These are phyloP conservation scores for Tiliacea aurago DNA, from an alignment of 2,888 invertebrate genomes.

Conservation along the genomic window DNA sequence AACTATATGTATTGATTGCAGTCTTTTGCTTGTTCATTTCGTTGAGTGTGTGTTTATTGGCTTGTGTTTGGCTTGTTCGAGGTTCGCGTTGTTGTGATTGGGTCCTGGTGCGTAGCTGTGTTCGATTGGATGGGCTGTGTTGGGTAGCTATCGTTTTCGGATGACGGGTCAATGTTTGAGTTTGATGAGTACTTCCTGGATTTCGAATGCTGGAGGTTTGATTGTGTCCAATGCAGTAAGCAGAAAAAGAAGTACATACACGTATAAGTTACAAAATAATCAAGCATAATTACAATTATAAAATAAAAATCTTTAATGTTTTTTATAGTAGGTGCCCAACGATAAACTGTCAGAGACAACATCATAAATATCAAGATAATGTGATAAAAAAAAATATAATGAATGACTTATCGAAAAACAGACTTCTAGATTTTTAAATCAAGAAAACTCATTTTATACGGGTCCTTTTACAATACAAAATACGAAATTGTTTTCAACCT, in stretches of 20 bases:
- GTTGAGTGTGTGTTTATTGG: slow-evolving; percentile 66
- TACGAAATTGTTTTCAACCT: slow-evolving; percentile 40
- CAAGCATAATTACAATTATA: too few relatives aligned
- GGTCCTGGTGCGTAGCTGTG: slow-evolving; percentile 34
- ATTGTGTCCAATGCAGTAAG: too few relatives aligned
- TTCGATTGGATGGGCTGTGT: slow-evolving; percentile 38
- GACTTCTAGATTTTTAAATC: neutral
- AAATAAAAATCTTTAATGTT: too few relatives aligned
- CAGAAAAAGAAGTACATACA: too few relatives aligned
- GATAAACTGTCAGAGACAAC: too few relatives aligned
- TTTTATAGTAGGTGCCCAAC: too few relatives aligned
- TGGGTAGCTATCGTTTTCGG: slow-evolving; percentile 17
- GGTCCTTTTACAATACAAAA: neutral
- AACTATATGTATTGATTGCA: slow-evolving; percentile 71
- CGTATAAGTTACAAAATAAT: too few relatives aligned
- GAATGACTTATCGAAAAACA: neutral
- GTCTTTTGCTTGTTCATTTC: slow-evolving; percentile 69
- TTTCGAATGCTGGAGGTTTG: neutral
- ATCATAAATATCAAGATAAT: too few relatives aligned
- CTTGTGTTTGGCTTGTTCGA: slow-evolving; percentile 51
- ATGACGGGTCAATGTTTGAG: slow-evolving; percentile 33
- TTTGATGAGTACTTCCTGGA: neutral
- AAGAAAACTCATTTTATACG: neutral
- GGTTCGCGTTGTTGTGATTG: slow-evolving; percentile 52
- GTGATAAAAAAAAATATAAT: too few relatives aligned